These are phyloP conservation scores for Drosophila anomelani DNA, from an alignment of 2,888 invertebrate genomes.

Conservation along the genomic window DNA sequence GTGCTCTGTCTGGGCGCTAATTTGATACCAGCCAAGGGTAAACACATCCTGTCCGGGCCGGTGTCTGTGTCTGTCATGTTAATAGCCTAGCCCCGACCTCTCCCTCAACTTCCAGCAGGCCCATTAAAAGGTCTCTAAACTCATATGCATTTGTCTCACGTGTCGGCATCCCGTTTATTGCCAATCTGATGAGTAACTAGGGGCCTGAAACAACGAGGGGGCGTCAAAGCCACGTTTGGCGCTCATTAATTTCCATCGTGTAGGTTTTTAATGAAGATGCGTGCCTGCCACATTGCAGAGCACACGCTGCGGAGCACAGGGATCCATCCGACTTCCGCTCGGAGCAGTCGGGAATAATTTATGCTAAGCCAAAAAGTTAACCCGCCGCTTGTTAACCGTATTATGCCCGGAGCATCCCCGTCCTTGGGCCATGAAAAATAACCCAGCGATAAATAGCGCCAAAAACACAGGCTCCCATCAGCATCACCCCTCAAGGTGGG, in stretches of 20 bases:
- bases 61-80: constrained; percentile 50
- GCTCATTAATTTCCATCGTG: constrained; percentile 73
- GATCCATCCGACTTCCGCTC: constrained; percentile 13
- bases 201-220: neutral
- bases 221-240: constrained; percentile 59
- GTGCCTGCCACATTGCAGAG: constrained; percentile 41
- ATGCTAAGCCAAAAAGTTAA: constrained; percentile 74
- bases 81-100: constrained; percentile 48
- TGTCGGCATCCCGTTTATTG: constrained; percentile 66
- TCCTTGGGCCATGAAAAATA: constrained; percentile 30
- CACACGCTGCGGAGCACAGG: neutral
- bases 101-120: constrained; percentile 15
- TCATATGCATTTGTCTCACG: constrained; percentile 77
- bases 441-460: constrained; percentile 22
- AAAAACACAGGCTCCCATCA: constrained; percentile 15
- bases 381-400: constrained; percentile 56
- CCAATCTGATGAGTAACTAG: constrained; percentile 49
- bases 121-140: constrained; percentile 57
- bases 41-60: constrained; percentile 26
- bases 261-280: constrained; percentile 73
- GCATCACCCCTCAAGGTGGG: constrained; percentile 27
- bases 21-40: constrained; percentile 30
- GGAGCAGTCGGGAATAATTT: constrained; percentile 60
- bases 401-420: constrained; percentile 44
- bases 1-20: constrained; percentile 31